These are phyloP conservation scores for Lucilia sericata DNA, from an alignment of 1,140 invertebrate genomes.

Conservation along the genomic window DNA sequence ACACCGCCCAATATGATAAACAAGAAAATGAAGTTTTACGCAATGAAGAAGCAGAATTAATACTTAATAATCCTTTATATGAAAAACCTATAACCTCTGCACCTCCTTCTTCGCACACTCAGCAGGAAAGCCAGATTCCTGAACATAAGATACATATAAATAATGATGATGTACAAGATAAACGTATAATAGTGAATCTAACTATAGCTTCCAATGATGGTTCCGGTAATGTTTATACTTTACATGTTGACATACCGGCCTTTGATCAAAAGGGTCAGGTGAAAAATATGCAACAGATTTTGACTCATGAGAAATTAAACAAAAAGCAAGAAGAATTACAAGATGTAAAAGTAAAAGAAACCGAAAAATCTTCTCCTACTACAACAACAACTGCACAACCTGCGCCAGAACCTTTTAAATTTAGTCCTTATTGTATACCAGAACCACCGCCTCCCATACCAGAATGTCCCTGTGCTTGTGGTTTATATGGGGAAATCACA, in stretches of 20 bases:
- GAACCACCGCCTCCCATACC: constrained; percentile 66
- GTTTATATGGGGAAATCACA: constrained; percentile 7
- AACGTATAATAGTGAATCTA: constrained; percentile 63
- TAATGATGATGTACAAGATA: constrained; percentile 52
- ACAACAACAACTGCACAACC: no score
- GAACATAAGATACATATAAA: constrained; percentile 48
- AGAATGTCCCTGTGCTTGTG: constrained; percentile 63
- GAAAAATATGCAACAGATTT: constrained; percentile 57
- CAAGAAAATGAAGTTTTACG: background rate
- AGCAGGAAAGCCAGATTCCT: constrained; percentile 41
- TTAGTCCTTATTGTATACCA: constrained; percentile 54
- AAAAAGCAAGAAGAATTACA: background rate
- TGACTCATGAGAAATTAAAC: constrained; percentile 55
- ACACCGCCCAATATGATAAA: constrained; percentile 34
- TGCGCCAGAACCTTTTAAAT: background rate
- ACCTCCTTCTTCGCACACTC: background rate
- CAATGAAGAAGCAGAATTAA: background rate
- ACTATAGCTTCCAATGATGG: constrained; percentile 65
- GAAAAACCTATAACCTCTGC: constrained; percentile 2
- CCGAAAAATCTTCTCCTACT: no score
- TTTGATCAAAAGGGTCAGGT: constrained; percentile 48
- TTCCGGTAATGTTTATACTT: constrained; percentile 62
- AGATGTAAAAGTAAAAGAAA: constrained; percentile 7
- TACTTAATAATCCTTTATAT: background rate
- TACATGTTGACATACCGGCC: constrained; percentile 64